Evolutionary conservation across 2,888 invertebrate genomes (phyloP).

Genomic region (Byasa hedistus): DNA sequence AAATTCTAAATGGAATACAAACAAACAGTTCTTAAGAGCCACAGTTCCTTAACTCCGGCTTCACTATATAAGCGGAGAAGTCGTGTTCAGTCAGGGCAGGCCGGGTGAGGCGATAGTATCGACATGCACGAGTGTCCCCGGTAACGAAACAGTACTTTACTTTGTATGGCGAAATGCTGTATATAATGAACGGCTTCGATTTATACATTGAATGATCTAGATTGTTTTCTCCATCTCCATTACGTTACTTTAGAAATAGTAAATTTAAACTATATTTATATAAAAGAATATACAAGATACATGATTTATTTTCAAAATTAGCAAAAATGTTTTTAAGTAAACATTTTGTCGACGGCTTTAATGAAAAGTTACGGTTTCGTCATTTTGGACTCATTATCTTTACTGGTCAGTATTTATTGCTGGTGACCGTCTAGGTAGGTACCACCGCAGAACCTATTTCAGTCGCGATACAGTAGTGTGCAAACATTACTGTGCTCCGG

Average conservation of each 20-base stretch:
- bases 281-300: no score
- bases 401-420: no score
- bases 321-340: no score
- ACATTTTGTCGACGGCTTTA: no score
- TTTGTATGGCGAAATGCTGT: slow-evolving; percentile 36
- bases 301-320: no score
- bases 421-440: no score
- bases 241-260: not conserved
- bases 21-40: slow-evolving; percentile 11
- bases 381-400: no score
- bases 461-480: no score
- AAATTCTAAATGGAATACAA: slow-evolving; percentile 17
- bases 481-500: no score
- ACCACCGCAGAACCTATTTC: no score
- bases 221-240: slow-evolving; percentile 6
- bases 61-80: slow-evolving; percentile 32
- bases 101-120: slow-evolving; percentile 68
- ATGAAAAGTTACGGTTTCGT: no score
- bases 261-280: not conserved
- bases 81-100: slow-evolving; percentile 58
- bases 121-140: slow-evolving; percentile 44
- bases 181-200: slow-evolving; percentile 26
- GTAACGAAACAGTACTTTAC: slow-evolving; percentile 36
- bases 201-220: slow-evolving; percentile 23
- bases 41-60: slow-evolving; percentile 15